These are phyloP conservation scores for Todiramphus saurophagus DNA, from an alignment of 2,113 vertebrate species.

Conservation along the genomic window DNA sequence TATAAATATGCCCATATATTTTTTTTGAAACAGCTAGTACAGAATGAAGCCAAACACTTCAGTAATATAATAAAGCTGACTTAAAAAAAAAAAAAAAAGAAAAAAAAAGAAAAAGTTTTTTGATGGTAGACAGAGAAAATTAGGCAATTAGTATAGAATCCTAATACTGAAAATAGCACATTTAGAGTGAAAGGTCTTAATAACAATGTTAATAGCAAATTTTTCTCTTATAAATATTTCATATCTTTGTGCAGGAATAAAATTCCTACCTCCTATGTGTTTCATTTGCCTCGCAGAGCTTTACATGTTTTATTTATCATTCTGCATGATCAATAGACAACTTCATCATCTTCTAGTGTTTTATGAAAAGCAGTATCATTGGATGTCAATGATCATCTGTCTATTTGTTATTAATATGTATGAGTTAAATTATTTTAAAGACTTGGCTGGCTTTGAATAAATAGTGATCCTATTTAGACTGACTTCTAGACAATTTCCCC, in stretches of 20 bases:
- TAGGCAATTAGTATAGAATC: neutral
- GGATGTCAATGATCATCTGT: neutral
- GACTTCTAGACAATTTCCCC: neutral
- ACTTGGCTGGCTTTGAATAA: neutral
- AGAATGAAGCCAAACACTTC: neutral
- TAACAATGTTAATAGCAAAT: neutral
- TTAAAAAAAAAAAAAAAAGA: neutral
- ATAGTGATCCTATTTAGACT: neutral
- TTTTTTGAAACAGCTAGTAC: neutral
- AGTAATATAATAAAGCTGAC: neutral
- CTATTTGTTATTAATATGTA: neutral
- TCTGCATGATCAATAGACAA: neutral
- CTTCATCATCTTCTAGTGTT: neutral
- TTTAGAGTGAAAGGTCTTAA: neutral
- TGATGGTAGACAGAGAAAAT: neutral
- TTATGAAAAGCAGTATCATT: neutral
- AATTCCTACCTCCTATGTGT: neutral
- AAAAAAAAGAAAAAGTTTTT: neutral
- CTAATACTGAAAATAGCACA: neutral
- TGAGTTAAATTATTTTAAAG: neutral
- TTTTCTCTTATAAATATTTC: slow-evolving; percentile 39
- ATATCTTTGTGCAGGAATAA: neutral
- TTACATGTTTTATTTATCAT: slow-evolving; percentile 36
- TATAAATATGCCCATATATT: slow-evolving; percentile 1
- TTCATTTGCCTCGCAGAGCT: slow-evolving; percentile 12